phyloP scores from a whole-genome alignment of 2,888 invertebrate species.

The Tenthredo distinguenda region DNA sequence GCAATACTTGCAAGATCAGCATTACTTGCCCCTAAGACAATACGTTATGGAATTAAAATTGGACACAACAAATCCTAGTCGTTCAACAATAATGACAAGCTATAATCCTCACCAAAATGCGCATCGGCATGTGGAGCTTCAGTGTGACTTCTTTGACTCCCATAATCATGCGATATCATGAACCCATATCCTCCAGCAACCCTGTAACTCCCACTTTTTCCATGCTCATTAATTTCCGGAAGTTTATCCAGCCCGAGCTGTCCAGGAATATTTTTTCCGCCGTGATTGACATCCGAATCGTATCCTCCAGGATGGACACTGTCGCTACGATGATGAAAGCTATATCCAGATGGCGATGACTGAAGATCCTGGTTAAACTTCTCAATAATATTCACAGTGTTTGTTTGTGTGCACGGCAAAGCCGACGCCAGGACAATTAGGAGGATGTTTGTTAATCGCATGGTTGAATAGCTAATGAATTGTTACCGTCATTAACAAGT shows the following conservation, averaged over 20 bases:
- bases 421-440: neutral
- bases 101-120: slow-evolving; percentile 29
- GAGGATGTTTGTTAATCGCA: neutral
- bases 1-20: slow-evolving; percentile 39
- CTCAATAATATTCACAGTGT: slow-evolving; percentile 26
- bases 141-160: neutral
- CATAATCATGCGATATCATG: slow-evolving; percentile 30
- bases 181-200: slow-evolving; percentile 37
- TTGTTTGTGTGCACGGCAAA: neutral
- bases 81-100: neutral
- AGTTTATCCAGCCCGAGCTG: neutral
- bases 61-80: neutral
- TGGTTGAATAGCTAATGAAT: neutral
- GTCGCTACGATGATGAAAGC: slow-evolving; percentile 21
- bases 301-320: slow-evolving; percentile 41
- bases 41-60: neutral
- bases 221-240: slow-evolving; percentile 8
- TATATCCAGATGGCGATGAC: slow-evolving; percentile 34
- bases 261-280: neutral
- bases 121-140: neutral
- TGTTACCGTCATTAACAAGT: slow-evolving; percentile 40
- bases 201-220: slow-evolving; percentile 14
- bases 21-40: slow-evolving; percentile 37
- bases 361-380: slow-evolving; percentile 31
- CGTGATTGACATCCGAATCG: slow-evolving; percentile 12